Conservation (phyloP, 2,888 invertebrate genomes). For the Papilio protenor region DNA sequence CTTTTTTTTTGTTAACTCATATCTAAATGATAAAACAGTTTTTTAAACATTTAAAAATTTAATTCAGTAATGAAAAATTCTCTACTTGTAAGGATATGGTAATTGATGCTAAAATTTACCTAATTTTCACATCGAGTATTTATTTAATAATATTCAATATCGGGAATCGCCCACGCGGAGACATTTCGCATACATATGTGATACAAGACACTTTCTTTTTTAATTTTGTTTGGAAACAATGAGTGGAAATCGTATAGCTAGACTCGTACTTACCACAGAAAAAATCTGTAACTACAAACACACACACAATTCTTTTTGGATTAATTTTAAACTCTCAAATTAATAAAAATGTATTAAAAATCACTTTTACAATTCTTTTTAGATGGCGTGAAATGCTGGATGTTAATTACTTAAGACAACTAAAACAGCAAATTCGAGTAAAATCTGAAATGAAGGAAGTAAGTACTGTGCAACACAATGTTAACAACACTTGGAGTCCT, state of each 20-base stretch:
- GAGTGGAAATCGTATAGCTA: conserved; percentile 21
- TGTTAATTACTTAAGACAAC: conserved; percentile 69
- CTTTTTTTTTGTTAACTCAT: neutral
- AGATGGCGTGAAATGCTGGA: conserved; percentile 79
- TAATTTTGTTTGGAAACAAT: conserved; percentile 21
- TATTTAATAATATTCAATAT: conserved; percentile 8
- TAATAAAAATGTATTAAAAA: no score
- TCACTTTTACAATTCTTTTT: no score
- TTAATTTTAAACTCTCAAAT: no score
- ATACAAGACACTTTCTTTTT: conserved; percentile 28
- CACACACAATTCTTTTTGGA: no score
- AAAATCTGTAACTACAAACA: neutral
- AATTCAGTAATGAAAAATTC: neutral
- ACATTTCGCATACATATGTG: conserved; percentile 29
- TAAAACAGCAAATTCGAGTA: conserved; percentile 75
- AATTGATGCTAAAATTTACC: conserved; percentile 9
- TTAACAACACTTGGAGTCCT: neutral
- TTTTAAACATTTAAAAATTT: neutral
- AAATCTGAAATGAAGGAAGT: conserved; percentile 75
- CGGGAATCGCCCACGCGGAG: conserved; percentile 23
- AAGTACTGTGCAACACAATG: conserved; percentile 40
- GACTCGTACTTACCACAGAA: neutral
- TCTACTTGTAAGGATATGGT: conserved; percentile 10
- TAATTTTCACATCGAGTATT: conserved; percentile 15
- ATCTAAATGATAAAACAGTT: neutral